A percentile compares a stretch with the other conserved stretches of the same genome.
Conservation (phyloP, 2,888 invertebrate genomes). For the Gisinianus flammeolus region DNA sequence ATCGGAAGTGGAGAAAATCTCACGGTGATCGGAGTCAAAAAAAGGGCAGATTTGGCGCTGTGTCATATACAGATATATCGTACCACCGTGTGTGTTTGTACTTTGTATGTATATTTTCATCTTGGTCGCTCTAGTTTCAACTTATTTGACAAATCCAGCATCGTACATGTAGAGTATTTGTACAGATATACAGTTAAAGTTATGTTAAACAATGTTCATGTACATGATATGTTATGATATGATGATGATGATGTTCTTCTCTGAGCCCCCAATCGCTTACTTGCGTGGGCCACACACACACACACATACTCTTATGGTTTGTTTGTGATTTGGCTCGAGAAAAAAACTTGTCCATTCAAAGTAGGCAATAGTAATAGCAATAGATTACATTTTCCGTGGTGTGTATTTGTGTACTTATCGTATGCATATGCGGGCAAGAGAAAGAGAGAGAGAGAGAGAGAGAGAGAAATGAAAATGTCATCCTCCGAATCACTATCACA, state of each 20-base stretch:
- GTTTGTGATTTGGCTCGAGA: too few species aligned
- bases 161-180: background rate
- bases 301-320: too few species aligned
- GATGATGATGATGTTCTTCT: background rate
- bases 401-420: background rate
- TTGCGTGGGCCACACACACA: too few species aligned
- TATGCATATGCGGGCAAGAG: background rate
- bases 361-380: too few species aligned
- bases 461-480: slow-evolving; percentile 25
- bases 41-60: slow-evolving; percentile 28
- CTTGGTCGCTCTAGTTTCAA: slow-evolving; percentile 17
- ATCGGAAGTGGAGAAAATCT: slow-evolving; percentile 58
- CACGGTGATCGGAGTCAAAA: slow-evolving; percentile 56
- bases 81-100: too few species aligned
- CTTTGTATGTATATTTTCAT: background rate
- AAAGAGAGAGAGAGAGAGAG: background rate
- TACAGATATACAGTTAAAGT: background rate
- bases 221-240: slow-evolving; percentile 3
- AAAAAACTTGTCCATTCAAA: too few species aligned
- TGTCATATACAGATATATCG: too few species aligned
- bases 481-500: slow-evolving; percentile 18
- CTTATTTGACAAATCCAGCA: background rate
- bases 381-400: background rate
- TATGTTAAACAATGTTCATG: too few species aligned
- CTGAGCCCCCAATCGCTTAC: background rate